Evolutionary conservation across 2,888 invertebrate genomes (phyloP).

Genomic region (Drymonia ruficornis): DNA sequence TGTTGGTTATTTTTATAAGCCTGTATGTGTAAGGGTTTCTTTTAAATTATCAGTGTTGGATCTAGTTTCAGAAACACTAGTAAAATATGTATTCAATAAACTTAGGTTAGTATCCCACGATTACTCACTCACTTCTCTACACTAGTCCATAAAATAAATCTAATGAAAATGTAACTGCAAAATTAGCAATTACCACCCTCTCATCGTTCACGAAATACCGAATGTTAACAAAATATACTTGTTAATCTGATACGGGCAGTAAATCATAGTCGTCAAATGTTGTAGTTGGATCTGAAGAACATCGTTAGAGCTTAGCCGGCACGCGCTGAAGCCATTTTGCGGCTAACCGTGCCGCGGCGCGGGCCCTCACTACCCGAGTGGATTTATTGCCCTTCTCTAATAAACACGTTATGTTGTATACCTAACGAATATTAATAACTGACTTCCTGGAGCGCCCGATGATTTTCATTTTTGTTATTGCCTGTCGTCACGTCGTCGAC

Average conservation of each 20-base stretch:
- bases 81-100: too few relatives aligned
- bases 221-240: constrained; percentile 35
- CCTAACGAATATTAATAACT: constrained; percentile 80
- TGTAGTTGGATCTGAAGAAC: constrained; percentile 69
- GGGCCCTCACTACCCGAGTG: constrained; percentile 44
- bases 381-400: constrained; percentile 74
- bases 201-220: background rate
- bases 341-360: constrained; percentile 54
- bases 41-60: too few relatives aligned
- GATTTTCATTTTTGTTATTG: constrained; percentile 67
- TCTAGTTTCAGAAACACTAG: too few relatives aligned
- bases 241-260: constrained; percentile 62
- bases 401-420: constrained; percentile 75
- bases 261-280: constrained; percentile 74
- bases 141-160: too few relatives aligned
- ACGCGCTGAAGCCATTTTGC: constrained; percentile 73
- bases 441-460: constrained; percentile 60
- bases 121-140: too few relatives aligned
- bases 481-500: constrained; percentile 56
- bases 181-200: constrained; percentile 4
- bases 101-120: too few relatives aligned
- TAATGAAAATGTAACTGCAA: background rate
- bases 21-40: too few relatives aligned
- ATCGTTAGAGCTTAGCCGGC: constrained; percentile 70
- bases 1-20: too few relatives aligned